phyloP scores from a whole-genome alignment of 2,888 invertebrate genomes.

The Hemistola chrysoprasaria region DNA sequence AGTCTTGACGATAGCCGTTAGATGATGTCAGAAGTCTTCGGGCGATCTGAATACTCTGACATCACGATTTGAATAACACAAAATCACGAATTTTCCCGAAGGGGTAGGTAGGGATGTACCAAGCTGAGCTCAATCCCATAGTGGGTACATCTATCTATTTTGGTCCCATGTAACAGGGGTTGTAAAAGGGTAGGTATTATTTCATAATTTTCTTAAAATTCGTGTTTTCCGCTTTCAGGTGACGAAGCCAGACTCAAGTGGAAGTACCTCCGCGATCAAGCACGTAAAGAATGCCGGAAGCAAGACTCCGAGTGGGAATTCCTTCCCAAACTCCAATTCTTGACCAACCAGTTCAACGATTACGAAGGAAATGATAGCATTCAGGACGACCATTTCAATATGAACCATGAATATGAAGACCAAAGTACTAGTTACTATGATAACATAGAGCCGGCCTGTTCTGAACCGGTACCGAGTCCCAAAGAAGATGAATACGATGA shows the following conservation, averaged over 20 bases:
- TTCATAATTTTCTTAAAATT: neutral
- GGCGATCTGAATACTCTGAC: too few relatives aligned
- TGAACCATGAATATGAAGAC: conserved; percentile 52
- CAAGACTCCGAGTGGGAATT: conserved; percentile 71
- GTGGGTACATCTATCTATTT: too few relatives aligned
- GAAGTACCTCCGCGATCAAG: conserved; percentile 75
- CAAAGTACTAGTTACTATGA: conserved; percentile 48
- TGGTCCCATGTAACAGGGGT: too few relatives aligned
- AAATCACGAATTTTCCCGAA: too few relatives aligned
- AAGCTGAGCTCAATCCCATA: too few relatives aligned
- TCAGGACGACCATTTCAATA: conserved; percentile 40
- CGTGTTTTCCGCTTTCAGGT: conserved; percentile 46
- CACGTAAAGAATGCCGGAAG: conserved; percentile 70
- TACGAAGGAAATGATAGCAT: conserved; percentile 59
- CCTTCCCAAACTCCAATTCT: conserved; percentile 65
- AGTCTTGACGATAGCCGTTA: too few relatives aligned
- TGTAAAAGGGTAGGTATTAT: conserved; percentile 62
- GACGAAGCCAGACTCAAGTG: conserved; percentile 75
- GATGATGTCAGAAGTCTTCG: too few relatives aligned
- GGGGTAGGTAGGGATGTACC: too few relatives aligned
- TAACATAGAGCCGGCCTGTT: conserved; percentile 45
- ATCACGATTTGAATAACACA: too few relatives aligned
- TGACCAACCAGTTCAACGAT: conserved; percentile 72
- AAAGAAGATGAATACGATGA: conserved; percentile 76
- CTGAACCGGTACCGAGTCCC: conserved; percentile 33